phyloP scores from a whole-genome alignment of 2,797 vertebrate genomes.

The Rallus crepitans region DNA sequence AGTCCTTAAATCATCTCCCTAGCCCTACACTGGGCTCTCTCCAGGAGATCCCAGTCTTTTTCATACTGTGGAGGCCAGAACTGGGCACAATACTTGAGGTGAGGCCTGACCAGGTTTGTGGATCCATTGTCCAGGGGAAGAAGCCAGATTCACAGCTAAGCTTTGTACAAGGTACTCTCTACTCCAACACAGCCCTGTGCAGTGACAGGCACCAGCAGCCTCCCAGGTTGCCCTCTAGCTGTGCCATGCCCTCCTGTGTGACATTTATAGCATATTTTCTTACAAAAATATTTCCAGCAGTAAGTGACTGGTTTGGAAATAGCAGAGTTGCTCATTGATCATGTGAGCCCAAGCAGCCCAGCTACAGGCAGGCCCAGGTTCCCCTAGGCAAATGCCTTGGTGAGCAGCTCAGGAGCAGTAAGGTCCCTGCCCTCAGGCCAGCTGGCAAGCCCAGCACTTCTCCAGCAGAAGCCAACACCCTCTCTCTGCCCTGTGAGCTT shows the following conservation, averaged over 20 bases:
- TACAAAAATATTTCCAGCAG: conserved; percentile 45
- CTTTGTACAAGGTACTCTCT: fast-evolving
- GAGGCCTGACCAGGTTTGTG: too few relatives aligned
- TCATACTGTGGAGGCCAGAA: too few relatives aligned
- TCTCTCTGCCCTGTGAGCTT: fast-evolving
- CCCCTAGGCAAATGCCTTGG: neutral
- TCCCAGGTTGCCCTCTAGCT: neutral
- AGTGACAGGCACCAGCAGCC: neutral
- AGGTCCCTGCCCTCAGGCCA: neutral
- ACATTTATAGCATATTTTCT: conserved; percentile 56
- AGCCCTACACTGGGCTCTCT: too few relatives aligned
- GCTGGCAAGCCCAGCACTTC: neutral
- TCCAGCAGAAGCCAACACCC: neutral
- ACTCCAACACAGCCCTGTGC: fast-evolving
- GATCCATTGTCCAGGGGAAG: neutral
- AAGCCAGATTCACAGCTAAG: neutral
- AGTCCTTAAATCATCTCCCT: too few relatives aligned
- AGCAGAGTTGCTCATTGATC: conserved; percentile 25
- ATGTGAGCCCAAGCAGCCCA: neutral
- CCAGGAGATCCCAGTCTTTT: too few relatives aligned
- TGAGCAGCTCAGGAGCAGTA: neutral
- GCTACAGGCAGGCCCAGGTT: neutral
- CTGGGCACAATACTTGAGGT: too few relatives aligned
- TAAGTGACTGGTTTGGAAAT: conserved; percentile 53
- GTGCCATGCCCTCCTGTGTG: neutral